Evolutionary conservation across 1,140 invertebrate species (phyloP).

Genomic region (Calosoma granatense): DNA sequence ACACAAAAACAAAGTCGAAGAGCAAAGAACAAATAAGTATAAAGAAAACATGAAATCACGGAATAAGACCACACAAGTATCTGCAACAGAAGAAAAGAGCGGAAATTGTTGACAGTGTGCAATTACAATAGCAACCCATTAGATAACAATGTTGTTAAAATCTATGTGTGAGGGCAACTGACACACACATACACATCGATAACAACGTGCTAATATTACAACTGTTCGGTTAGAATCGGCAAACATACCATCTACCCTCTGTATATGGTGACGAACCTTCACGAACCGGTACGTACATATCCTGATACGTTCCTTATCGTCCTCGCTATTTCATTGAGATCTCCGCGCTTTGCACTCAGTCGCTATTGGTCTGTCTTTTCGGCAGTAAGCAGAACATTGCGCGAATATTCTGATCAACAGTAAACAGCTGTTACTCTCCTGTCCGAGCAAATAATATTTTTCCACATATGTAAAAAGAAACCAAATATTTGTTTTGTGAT

Average conservation of each 20-base stretch:
- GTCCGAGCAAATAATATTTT: too few species aligned
- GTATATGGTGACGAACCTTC: not conserved
- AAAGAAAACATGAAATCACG: too few species aligned
- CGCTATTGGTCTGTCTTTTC: not conserved
- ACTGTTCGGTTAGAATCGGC: not conserved
- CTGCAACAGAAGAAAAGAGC: too few species aligned
- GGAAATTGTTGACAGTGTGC: too few species aligned
- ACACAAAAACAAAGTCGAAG: too few species aligned
- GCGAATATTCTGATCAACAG: not conserved
- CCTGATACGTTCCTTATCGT: not conserved
- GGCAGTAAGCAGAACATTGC: not conserved
- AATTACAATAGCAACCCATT: not conserved
- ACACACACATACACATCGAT: not conserved
- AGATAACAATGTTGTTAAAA: not conserved
- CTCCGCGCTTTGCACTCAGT: not conserved
- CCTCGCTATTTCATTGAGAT: slow-evolving; percentile 4
- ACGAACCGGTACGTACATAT: not conserved
- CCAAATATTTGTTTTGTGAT: too few species aligned
- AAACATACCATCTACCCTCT: not conserved
- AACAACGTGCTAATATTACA: not conserved
- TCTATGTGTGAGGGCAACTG: too few species aligned
- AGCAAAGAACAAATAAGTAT: too few species aligned
- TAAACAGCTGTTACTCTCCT: too few species aligned
- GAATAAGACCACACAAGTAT: too few species aligned
- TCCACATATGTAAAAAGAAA: too few species aligned